A percentile compares a stretch with the other conserved stretches of the same genome.
phyloP scores from a whole-genome alignment of 2,888 invertebrate species.

The Liodrosophila aerea region DNA sequence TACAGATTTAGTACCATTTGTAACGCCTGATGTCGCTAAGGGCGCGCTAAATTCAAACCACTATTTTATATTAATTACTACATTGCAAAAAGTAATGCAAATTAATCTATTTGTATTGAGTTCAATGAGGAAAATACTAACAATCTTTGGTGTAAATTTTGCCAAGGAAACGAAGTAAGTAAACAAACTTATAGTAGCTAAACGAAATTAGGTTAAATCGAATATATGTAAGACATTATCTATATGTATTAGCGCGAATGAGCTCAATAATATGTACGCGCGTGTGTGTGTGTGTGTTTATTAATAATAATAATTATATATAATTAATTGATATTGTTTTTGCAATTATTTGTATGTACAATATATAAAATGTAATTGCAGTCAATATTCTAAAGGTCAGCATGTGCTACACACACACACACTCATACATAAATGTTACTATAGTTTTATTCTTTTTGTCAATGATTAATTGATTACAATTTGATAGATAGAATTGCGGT shows the following conservation, averaged over 20 bases:
- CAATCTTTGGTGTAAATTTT: too few species aligned
- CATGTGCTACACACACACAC: constrained; percentile 19
- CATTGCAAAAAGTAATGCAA: too few species aligned
- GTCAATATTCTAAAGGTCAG: constrained; percentile 38
- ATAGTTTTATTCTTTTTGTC: constrained; percentile 33
- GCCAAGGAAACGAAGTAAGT: too few species aligned
- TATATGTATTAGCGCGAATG: too few species aligned
- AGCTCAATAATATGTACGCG: too few species aligned
- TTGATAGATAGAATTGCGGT: constrained; percentile 44
- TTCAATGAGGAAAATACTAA: too few species aligned
- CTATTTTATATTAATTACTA: too few species aligned
- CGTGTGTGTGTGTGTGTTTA: not conserved
- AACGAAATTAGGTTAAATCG: not conserved
- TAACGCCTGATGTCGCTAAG: too few species aligned
- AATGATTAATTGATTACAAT: constrained; percentile 64
- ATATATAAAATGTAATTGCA: constrained; percentile 25
- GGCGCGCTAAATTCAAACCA: too few species aligned
- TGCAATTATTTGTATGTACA: constrained; percentile 46
- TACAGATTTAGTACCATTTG: too few species aligned
- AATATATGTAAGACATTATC: not conserved
- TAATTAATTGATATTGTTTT: constrained; percentile 62
- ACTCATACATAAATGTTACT: not conserved
- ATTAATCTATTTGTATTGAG: too few species aligned
- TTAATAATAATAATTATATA: constrained; percentile 18
- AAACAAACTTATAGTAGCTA: too few species aligned